phyloP scores from a whole-genome alignment of 2,888 invertebrate species.

The Aelia acuminata region DNA sequence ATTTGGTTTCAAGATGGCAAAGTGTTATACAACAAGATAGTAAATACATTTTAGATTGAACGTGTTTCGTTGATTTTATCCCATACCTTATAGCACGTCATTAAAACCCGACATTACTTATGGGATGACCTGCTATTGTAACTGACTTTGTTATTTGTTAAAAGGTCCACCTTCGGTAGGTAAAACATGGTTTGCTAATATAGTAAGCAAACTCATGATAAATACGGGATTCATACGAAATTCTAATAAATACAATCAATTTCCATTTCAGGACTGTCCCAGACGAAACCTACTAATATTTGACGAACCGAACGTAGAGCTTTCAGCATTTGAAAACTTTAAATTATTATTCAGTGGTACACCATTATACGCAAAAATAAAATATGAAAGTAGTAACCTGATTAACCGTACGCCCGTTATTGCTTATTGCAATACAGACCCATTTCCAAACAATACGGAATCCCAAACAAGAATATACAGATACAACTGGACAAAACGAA shows the following conservation, averaged over 20 bases:
- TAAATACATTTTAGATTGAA: no score
- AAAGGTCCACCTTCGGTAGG: no score
- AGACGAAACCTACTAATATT: conserved; percentile 17
- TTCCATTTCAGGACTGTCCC: background rate
- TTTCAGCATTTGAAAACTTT: background rate
- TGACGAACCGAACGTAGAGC: conserved; percentile 26
- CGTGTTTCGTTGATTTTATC: no score
- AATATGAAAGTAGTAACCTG: background rate
- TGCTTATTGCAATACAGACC: background rate
- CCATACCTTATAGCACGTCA: no score
- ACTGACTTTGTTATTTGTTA: no score
- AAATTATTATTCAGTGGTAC: conserved; percentile 2
- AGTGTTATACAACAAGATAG: no score
- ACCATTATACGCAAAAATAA: background rate
- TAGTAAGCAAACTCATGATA: no score
- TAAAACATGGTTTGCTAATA: no score
- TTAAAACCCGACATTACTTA: no score
- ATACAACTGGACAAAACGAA: background rate
- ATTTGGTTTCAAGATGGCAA: no score
- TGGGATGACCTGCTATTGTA: no score
- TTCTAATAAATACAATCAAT: background rate
- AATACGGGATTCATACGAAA: no score
- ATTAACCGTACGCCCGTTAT: background rate
- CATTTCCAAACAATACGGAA: background rate
- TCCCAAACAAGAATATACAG: background rate